Evolutionary conservation across 2,113 vertebrate genomes (phyloP), one percentile per base, ranked within the genome.

Genomic region (Oryzias woworae): DNA sequence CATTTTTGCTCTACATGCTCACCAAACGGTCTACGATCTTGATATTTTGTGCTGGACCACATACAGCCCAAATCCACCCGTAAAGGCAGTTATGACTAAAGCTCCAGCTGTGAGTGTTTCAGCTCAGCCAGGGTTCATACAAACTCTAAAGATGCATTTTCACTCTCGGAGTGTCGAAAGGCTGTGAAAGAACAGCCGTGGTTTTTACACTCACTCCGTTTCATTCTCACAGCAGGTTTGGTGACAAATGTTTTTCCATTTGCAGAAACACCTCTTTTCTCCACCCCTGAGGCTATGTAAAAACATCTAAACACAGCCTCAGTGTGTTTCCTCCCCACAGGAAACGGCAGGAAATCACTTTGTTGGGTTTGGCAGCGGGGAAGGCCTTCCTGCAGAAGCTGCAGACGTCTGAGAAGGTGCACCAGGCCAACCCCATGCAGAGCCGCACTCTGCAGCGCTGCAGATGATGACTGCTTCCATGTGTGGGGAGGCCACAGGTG

Each of bases 351-450:
- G 87, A 92, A 92, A 87, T 87, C 66, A 83, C 81, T 88, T 84
- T 90, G 90, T 91, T 88, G 90, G 73, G 86, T 71, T 90, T 92
- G 90, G 91, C 90, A 86, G 79, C 82, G 80, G 88, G 75, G 80
- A 86, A 77, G 80, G 73, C 85, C 86, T 88, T 90, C 88, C 83
- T 87, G 80, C 78, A 74, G 78, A 74, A 77, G 71, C 80, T 52
- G 64, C 71, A 60, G 62, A 71, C 60, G 53, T 62, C 48, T 43
- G 65, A 57, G 64, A 56, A 57, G 44, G 57, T 57, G 44, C 65
- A 61, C 42, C 31, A 59, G 45, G 66, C 41, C 47, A 28, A 61
- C 13, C 52, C 36, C 60, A 52, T 23, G 48, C 36, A 62, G 48
- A 41, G 45, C 44, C 0, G 4, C 22, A 22, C 57, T 47, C 74